phyloP scores from a whole-genome alignment of 2,888 invertebrate species.

The Xanthorhoe designata region DNA sequence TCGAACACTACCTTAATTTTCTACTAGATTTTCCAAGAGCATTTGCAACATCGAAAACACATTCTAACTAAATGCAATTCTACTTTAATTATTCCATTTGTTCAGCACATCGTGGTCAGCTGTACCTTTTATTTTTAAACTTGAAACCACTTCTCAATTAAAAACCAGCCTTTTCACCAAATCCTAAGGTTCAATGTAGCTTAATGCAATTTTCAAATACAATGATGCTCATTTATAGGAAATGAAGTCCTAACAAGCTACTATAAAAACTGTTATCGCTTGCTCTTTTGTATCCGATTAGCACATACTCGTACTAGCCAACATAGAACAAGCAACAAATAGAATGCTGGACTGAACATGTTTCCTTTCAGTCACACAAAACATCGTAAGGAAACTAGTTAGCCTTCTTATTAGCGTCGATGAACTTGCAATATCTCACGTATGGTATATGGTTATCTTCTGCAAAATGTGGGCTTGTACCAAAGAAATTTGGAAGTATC shows the following conservation, averaged over 20 bases:
- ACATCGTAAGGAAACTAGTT: too few species aligned
- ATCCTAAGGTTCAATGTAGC: too few species aligned
- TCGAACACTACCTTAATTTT: too few species aligned
- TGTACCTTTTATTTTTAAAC: conserved; percentile 26
- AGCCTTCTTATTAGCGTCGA: too few species aligned
- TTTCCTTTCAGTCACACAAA: too few species aligned
- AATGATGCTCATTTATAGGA: background rate
- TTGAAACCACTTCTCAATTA: background rate
- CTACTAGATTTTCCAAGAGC: conserved; percentile 1
- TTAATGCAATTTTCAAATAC: too few species aligned
- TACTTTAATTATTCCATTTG: conserved; percentile 17
- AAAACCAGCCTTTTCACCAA: conserved; percentile 2
- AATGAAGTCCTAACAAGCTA: background rate
- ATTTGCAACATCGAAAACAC: conserved; percentile 5
- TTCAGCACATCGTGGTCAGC: conserved; percentile 3
- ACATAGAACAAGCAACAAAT: too few species aligned
- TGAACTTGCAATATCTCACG: too few species aligned
- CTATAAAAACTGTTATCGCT: background rate
- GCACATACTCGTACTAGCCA: background rate
- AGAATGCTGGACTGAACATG: too few species aligned
- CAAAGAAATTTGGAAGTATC: too few species aligned
- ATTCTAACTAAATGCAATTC: conserved; percentile 10
- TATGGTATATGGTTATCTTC: too few species aligned
- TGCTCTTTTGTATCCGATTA: background rate
- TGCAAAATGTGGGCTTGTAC: too few species aligned